Base-by-base conservation (phyloP, 2,113 vertebrate genomes). In the Lanius ludovicianus region DNA sequence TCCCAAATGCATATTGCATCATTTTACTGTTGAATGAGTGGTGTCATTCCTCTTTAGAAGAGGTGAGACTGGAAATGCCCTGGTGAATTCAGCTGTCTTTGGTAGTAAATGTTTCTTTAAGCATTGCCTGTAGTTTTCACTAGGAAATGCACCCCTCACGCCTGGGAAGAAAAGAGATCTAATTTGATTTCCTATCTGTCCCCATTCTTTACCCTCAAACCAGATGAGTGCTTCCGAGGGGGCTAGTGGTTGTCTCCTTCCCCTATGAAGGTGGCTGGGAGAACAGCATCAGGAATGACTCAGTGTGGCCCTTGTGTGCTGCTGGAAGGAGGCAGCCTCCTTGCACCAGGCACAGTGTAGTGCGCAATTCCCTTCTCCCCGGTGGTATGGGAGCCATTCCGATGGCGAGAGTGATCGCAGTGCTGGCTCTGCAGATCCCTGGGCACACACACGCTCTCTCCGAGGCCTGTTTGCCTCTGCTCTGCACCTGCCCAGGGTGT, bases 361-460 rank as follows among this genome's bases (percentile, higher is more conserved):
- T 4, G 4, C 2, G 0, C 30, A 41, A 18, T 70, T 84, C 31
- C 37, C 22, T 4, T 11, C 37, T 73, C 50, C 56, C 13, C n/a
- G 19, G 37, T 15, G 33, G 5, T 16, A 27, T 15, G 23, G 42
- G 46, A 84, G 18, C 63, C 22, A 10, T 82, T 81, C 25, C 12
- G 10, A 46, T 1, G 2, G 19, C 27, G 18, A 10, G 13, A 9
- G 23, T 4, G 8, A 8, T 2, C 16, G 33, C 57, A 28, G 12
- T 11, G 25, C 60, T 67, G 21, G 21, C 16, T 15, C 24, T 73
- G 50, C 37, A 62, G n/a, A 59, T 87, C 50, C 18, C 28, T n/a
- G 17, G 31, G 42, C 53, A 67, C 37, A 44, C n/a, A 15, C 23
- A 3, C n/a, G n/a, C 11, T 11, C 17, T 70, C 23, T 31, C n/a